Base-by-base conservation (phyloP, 2,888 invertebrate genomes). In the Synergus japonicus region DNA sequence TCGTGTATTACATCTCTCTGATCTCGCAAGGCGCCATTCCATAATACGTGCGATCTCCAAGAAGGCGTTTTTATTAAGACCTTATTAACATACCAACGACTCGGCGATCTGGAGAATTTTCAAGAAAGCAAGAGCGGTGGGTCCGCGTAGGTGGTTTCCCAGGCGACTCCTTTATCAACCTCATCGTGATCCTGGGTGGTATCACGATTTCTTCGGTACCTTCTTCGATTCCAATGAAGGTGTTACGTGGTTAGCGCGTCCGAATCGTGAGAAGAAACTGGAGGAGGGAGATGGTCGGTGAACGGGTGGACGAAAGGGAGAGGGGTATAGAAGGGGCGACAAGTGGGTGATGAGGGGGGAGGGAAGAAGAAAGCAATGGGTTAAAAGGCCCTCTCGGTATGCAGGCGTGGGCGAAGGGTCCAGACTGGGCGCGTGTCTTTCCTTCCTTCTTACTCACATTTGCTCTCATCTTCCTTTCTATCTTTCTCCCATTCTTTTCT, bases 171-270 rank as follows among this genome's bases (percentile, higher is more conserved):
- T 87, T 86, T 85, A 86, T 86, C 86, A 84, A 83, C 73, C 81
- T 82, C 85, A 83, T 86, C 85, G 85, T 81, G 83, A 86, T 85
- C 85, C 83, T 87, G 86, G 87, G 87, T 87, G 87, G 87, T 83
- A 86, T 84, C 81, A 65, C 85, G 84, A 83, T 81, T 82, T 82
- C 85, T 82, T 83, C 84, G 84, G 83, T 84, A 83, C 84, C 85
- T 83, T 85, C 84, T 84, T 85, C 87, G 86, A 84, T 85, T 85
- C 87, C 88, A 87, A 90, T 90, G 89, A 90, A 90, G 90, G 90
- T 88, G 90, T 90, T 90, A 90, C 87, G 88, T 87, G 84, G 83
- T 80, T 82, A 82, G 84, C 86, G 85, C 83, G 83, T 81, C 82
- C 79, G 82, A 83, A 84, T 85, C 83, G 84, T 83, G 83, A 82